A percentile compares a stretch with the other conserved stretches of the same genome.
These are phyloP conservation scores for Labeo calbasu DNA, from an alignment of 2,797 vertebrate genomes.

Conservation along the genomic window DNA sequence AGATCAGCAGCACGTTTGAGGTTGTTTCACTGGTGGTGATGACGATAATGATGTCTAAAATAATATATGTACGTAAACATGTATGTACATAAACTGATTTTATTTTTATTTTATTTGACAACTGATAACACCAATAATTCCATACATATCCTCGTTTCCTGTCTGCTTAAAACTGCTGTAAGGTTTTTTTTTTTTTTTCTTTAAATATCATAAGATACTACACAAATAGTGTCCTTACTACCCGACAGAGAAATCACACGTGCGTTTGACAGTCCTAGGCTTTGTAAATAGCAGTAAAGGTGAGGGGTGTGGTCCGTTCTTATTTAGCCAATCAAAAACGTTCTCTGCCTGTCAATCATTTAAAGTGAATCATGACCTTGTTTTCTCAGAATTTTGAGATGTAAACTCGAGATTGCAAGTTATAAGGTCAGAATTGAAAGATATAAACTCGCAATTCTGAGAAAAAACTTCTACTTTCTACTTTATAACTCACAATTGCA, in stretches of 20 bases:
- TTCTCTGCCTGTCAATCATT: neutral
- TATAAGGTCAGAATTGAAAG: neutral
- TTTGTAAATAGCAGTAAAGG: neutral
- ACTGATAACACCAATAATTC: neutral
- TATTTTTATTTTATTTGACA: too few species aligned
- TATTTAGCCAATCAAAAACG: neutral
- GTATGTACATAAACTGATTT: neutral
- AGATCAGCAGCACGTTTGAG: neutral
- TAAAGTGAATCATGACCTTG: neutral
- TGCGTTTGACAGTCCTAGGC: neutral
- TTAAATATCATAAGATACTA: too few species aligned
- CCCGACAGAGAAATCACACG: neutral
- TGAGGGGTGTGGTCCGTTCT: neutral
- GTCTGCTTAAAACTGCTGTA: neutral
- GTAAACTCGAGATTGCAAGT: neutral
- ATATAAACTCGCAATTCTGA: neutral
- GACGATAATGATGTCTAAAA: neutral
- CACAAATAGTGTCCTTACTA: neutral
- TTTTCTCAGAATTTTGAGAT: neutral
- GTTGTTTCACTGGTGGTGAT: neutral
- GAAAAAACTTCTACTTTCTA: too few species aligned
- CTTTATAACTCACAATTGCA: too few species aligned
- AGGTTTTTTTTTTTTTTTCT: rapidly evolving
- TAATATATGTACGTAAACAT: neutral
- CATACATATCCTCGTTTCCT: neutral